Evolutionary conservation across 2,888 invertebrate species (phyloP).

Genomic region (Portevinia maculata): DNA sequence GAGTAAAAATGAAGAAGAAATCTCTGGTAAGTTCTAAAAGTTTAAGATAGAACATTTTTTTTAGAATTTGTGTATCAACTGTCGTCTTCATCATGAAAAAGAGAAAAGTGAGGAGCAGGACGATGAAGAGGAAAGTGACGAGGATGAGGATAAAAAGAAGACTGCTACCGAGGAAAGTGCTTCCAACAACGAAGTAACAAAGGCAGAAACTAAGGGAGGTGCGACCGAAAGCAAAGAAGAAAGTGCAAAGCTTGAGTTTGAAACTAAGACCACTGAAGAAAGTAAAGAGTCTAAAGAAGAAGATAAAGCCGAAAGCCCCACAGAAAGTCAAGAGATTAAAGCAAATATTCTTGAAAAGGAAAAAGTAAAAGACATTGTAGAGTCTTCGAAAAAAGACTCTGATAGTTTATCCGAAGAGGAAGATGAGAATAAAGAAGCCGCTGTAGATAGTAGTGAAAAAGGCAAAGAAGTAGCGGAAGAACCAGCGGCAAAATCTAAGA

Average conservation of each 20-base stretch:
- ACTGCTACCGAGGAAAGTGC: constrained; percentile 11
- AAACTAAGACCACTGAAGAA: constrained; percentile 37
- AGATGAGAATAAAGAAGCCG: constrained; percentile 38
- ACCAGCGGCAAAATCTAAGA: constrained; percentile 10
- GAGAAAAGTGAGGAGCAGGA: constrained; percentile 38
- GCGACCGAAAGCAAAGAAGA: not conserved
- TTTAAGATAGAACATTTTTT: constrained; percentile 39
- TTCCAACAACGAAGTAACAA: constrained; percentile 40
- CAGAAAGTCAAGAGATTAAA: constrained; percentile 37
- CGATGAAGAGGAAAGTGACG: constrained; percentile 38
- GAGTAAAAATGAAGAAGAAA: constrained; percentile 32
- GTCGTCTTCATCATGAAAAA: constrained; percentile 26
- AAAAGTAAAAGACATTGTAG: constrained; percentile 40
- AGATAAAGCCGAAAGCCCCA: constrained; percentile 25
- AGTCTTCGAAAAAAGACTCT: constrained; percentile 53
- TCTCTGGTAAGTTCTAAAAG: constrained; percentile 56
- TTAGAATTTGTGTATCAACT: constrained; percentile 21
- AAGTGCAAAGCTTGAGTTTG: constrained; percentile 32
- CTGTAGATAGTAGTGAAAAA: constrained; percentile 18
- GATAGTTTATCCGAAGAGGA: constrained; percentile 25
- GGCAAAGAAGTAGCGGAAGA: constrained; percentile 15
- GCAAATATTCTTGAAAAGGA: constrained; percentile 56
- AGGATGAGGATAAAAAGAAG: constrained; percentile 27
- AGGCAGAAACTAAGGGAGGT: constrained; percentile 29
- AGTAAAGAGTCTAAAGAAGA: constrained; percentile 39